phyloP scores from a whole-genome alignment of 2,888 invertebrate genomes.

The Oscheius sp. region DNA sequence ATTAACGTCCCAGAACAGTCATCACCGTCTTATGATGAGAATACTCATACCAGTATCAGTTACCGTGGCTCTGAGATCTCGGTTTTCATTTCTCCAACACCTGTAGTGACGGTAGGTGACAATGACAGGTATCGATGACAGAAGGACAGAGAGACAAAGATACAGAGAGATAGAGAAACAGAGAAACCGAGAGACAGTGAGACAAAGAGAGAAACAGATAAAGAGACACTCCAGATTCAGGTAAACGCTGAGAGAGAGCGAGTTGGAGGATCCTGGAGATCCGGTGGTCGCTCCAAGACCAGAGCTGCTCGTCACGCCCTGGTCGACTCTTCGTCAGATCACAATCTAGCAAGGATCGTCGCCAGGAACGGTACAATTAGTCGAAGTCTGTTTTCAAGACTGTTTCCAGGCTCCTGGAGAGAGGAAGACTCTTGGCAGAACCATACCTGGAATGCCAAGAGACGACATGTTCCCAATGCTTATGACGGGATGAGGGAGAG shows the following conservation, averaged over 20 bases:
- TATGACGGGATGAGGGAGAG: slow-evolving; percentile 39
- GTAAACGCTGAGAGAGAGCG: slow-evolving; percentile 38
- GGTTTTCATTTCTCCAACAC: slow-evolving; percentile 67
- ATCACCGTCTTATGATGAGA: slow-evolving; percentile 52
- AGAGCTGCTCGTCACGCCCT: slow-evolving; percentile 42
- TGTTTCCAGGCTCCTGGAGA: slow-evolving; percentile 37
- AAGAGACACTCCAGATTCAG: slow-evolving; percentile 15
- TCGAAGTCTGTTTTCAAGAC: not conserved
- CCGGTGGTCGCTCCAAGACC: slow-evolving; percentile 39
- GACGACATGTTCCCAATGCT: slow-evolving; percentile 17
- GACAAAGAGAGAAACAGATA: no score
- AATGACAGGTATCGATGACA: no score
- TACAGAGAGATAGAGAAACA: no score
- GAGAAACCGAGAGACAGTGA: no score
- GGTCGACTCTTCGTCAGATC: slow-evolving; percentile 57
- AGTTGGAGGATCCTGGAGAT: slow-evolving; percentile 34
- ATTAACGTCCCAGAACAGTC: slow-evolving; percentile 55
- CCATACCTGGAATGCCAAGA: slow-evolving; percentile 38
- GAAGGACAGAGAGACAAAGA: not conserved
- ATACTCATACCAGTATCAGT: slow-evolving; percentile 59
- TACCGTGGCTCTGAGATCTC: slow-evolving; percentile 71
- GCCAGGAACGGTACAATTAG: slow-evolving; percentile 23
- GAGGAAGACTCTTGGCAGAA: slow-evolving; percentile 30
- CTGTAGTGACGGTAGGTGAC: slow-evolving; percentile 44
- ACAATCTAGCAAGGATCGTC: slow-evolving; percentile 51